A percentile compares a stretch with the other conserved stretches of the same genome.
Evolutionary conservation across 1,140 invertebrate species (phyloP).

Genomic region (Homalodisca vitripennis): DNA sequence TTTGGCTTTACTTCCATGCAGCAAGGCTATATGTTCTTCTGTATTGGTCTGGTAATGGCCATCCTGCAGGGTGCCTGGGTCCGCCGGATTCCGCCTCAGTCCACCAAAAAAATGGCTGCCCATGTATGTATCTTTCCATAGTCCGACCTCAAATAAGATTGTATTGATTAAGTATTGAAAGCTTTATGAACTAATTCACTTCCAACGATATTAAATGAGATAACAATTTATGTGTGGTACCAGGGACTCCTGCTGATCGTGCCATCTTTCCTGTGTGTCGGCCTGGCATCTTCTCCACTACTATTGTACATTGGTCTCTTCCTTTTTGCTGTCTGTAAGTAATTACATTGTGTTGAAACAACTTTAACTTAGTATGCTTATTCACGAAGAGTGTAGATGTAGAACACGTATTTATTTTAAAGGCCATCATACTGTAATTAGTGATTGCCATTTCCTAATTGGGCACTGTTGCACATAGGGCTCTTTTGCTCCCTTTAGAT

Average conservation of each 20-base stretch:
- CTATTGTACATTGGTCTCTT: slow-evolving; percentile 78
- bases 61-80: slow-evolving; percentile 89
- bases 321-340: slow-evolving; percentile 89
- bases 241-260: slow-evolving; percentile 85
- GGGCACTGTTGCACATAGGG: too few species aligned
- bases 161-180: neutral
- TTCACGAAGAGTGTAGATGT: too few species aligned
- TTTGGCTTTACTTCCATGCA: slow-evolving; percentile 93
- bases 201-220: neutral
- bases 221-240: slow-evolving; percentile 37
- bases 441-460: too few species aligned
- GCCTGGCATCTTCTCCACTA: slow-evolving; percentile 59
- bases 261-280: slow-evolving; percentile 86
- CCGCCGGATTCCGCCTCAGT: slow-evolving; percentile 71
- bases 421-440: too few species aligned
- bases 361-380: too few species aligned
- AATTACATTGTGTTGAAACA: slow-evolving; percentile 35
- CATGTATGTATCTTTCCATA: slow-evolving; percentile 53
- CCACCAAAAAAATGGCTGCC: slow-evolving; percentile 71
- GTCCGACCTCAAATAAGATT: neutral
- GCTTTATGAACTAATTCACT: neutral
- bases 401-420: too few species aligned
- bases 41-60: slow-evolving; percentile 91
- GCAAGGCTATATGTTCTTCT: slow-evolving; percentile 97
- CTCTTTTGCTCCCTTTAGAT: too few species aligned